Base-by-base conservation (phyloP, 2,797 vertebrate genomes). In the Loris lydekkerianus region DNA sequence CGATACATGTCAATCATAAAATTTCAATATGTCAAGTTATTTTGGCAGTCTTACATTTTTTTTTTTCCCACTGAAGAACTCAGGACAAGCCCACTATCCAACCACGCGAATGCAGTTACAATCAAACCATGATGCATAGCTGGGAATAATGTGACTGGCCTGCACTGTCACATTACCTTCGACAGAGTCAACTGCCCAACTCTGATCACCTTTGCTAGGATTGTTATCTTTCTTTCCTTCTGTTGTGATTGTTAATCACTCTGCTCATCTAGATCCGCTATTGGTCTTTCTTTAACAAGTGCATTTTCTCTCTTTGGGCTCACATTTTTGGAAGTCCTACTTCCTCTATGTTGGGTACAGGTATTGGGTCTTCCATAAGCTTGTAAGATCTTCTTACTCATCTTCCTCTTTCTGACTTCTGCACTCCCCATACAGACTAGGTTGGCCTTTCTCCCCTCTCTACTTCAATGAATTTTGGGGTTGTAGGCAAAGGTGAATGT, bases 1-100 rank as follows among this genome's bases (percentile, higher is more conserved):
- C 99, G 99, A 23, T 99, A 99, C 0, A 99, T 99, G 98, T 99
- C 99, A 0, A 99, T 99, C 99, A 99, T 99, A 98, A 99, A 99
- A 98, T 99, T 99, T 63, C 99, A 99, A 97, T 99, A 99, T 18
- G 99, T 99, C 98, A 99, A 96, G 97, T 99, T 99, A 58, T 58
- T 58, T 58, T 20, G 17, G 56, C 18, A 58, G 56, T 58, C 56
- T 20, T 58, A 21, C 17, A 53, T 58, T 58, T 58, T 58, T 56
- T 58, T 58, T 56, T 58, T 58, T 58, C 18, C 56, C 20, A 20
- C 7, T 58, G 56, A 20, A 58, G 56, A 20, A 58, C 56, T 58
- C 56, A 58, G 56, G 56, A 58, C 17, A 58, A 58, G 56, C 56
- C 17, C 20, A 20, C 56, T 58, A 20, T 58, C 20, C 56, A 58